phyloP scores from a whole-genome alignment of 2,888 invertebrate genomes.

The Xestoiulus laeticollis region DNA sequence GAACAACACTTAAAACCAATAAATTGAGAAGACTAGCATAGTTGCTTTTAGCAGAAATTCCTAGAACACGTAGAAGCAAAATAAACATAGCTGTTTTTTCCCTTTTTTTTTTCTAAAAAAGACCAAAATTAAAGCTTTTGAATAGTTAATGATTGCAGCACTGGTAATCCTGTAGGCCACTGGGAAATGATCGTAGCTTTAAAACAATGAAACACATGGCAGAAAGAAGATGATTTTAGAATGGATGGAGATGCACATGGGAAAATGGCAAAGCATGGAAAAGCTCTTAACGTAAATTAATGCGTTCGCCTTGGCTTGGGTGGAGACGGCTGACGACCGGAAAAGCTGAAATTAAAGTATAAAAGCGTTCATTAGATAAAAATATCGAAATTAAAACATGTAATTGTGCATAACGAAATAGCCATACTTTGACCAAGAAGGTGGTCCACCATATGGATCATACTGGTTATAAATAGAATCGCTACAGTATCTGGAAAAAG shows the following conservation, averaged over 20 bases:
- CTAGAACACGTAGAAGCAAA: neutral
- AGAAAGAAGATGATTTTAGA: neutral
- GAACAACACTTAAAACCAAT: neutral
- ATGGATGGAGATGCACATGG: slow-evolving; percentile 10
- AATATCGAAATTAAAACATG: neutral
- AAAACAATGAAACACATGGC: neutral
- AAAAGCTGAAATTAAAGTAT: slow-evolving; percentile 2
- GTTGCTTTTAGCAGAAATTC: neutral
- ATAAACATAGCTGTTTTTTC: neutral
- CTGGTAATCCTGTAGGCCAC: neutral
- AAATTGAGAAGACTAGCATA: neutral
- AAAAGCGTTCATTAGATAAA: neutral
- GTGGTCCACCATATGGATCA: slow-evolving; percentile 40
- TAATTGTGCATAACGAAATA: neutral
- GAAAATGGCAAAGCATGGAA: neutral
- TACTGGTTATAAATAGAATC: slow-evolving; percentile 42
- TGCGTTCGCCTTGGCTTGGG: slow-evolving; percentile 3
- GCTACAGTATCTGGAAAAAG: slow-evolving; percentile 18
- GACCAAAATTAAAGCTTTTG: neutral
- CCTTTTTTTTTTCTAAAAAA: neutral
- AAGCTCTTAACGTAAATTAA: neutral
- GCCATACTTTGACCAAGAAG: slow-evolving; percentile 42
- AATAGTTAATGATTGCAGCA: neutral
- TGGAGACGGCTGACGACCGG: slow-evolving; percentile 7
- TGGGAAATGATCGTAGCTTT: neutral